phyloP scores from a whole-genome alignment of 2,113 vertebrate genomes.

The Ploceus nigricollis region DNA sequence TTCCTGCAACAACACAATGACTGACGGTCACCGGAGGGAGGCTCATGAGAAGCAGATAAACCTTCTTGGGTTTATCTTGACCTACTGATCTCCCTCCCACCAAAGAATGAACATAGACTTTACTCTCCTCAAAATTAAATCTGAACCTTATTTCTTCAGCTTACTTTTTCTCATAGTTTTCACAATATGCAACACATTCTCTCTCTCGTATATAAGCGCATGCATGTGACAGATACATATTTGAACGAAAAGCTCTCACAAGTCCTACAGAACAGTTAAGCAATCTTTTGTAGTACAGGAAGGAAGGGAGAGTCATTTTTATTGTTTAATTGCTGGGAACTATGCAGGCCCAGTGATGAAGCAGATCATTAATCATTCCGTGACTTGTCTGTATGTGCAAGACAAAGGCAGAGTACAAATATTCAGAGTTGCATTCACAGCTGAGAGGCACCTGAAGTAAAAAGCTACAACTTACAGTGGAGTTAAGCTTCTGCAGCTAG shows the following conservation, averaged over 20 bases:
- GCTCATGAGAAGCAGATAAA: neutral
- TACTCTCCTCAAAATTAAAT: neutral
- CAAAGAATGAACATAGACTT: neutral
- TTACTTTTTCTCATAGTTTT: neutral
- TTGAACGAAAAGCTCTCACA: neutral
- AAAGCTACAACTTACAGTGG: neutral
- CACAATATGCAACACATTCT: neutral
- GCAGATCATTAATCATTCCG: neutral
- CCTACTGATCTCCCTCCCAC: neutral
- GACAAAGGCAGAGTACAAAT: neutral
- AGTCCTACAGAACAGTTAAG: neutral
- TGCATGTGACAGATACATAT: neutral
- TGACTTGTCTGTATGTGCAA: neutral
- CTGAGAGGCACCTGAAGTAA: neutral
- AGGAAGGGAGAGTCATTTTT: constrained; percentile 25
- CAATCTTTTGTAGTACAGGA: neutral
- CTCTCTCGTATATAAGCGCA: neutral
- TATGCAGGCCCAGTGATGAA: neutral
- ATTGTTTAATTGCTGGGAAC: constrained; percentile 20
- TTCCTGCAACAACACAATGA: neutral
- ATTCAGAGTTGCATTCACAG: neutral
- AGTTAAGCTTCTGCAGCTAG: neutral
- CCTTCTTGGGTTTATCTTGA: neutral
- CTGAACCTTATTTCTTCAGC: neutral
- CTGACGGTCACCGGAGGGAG: neutral